Evolutionary conservation across 2,797 vertebrate genomes (phyloP).

Genomic region (Lithobates sylvaticus): DNA sequence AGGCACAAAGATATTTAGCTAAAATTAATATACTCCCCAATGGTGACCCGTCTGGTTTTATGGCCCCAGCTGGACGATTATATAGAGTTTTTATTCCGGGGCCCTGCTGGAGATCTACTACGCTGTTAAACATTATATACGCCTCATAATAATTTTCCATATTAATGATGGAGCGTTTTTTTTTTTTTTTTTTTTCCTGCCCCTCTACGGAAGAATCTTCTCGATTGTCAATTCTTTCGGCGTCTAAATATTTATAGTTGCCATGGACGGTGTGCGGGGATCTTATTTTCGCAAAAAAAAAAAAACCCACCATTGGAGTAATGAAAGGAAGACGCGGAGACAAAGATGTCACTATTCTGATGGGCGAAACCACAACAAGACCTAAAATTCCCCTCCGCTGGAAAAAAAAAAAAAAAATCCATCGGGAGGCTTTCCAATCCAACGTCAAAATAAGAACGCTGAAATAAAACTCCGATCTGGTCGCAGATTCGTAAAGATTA

Average conservation of each 20-base stretch:
- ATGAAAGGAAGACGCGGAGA: constrained; percentile 73
- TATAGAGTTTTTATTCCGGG: background rate
- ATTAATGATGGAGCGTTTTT: constrained; percentile 74
- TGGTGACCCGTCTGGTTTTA: background rate
- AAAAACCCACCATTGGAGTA: background rate
- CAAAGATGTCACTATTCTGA: constrained; percentile 69
- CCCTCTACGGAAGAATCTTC: constrained; percentile 68
- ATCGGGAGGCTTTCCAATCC: constrained; percentile 58
- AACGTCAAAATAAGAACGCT: constrained; percentile 51
- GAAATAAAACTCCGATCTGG: constrained; percentile 39
- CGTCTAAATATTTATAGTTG: constrained; percentile 86
- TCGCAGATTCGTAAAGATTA: constrained; percentile 68
- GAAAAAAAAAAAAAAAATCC: constrained; percentile 9
- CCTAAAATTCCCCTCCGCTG: constrained; percentile 8
- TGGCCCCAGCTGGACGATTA: constrained; percentile 2
- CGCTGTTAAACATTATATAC: constrained; percentile 6
- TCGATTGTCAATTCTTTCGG: constrained; percentile 75
- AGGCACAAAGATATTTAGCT: background rate
- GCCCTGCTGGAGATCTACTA: background rate
- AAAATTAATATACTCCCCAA: background rate
- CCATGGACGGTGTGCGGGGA: constrained; percentile 76
- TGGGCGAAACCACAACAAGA: constrained; percentile 30
- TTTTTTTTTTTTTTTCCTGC: constrained; percentile 61
- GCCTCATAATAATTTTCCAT: constrained; percentile 72
- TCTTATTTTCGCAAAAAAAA: constrained; percentile 31